Conservation (phyloP, 2,113 vertebrate genomes). For the Vulpes lagopus region DNA sequence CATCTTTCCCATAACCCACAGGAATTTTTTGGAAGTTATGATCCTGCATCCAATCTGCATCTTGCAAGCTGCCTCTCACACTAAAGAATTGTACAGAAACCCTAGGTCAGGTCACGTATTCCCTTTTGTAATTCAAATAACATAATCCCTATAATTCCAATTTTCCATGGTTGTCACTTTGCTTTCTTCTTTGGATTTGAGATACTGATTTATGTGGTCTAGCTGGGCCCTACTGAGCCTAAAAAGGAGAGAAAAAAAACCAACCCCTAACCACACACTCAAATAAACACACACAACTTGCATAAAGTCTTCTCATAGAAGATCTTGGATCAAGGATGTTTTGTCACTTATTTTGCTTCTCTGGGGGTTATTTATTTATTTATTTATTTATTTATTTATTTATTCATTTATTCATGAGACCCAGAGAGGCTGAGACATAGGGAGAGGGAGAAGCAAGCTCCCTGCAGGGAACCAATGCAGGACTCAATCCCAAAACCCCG, state of each 20-base stretch:
- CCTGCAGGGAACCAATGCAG: too few species aligned
- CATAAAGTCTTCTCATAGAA: neutral
- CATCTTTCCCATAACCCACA: neutral
- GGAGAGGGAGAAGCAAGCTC: too few species aligned
- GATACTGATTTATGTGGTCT: neutral
- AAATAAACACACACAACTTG: neutral
- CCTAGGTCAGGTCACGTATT: neutral
- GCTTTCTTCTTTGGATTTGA: constrained; percentile 26
- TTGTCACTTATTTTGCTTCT: neutral
- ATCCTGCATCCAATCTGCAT: neutral
- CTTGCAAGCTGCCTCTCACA: neutral
- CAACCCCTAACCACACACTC: neutral
- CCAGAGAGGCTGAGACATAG: too few species aligned
- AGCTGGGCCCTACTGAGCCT: neutral
- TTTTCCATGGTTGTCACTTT: neutral
- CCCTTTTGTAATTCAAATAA: neutral
- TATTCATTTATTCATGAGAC: too few species aligned
- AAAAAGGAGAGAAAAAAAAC: neutral
- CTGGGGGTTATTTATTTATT: too few species aligned
- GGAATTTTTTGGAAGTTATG: neutral
- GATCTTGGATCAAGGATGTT: neutral
- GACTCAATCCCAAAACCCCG: too few species aligned
- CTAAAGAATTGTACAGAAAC: neutral
- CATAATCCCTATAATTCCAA: neutral
- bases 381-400: too few species aligned